phyloP scores from a whole-genome alignment of 2,797 vertebrate genomes.

The Chiloscyllium punctatum region DNA sequence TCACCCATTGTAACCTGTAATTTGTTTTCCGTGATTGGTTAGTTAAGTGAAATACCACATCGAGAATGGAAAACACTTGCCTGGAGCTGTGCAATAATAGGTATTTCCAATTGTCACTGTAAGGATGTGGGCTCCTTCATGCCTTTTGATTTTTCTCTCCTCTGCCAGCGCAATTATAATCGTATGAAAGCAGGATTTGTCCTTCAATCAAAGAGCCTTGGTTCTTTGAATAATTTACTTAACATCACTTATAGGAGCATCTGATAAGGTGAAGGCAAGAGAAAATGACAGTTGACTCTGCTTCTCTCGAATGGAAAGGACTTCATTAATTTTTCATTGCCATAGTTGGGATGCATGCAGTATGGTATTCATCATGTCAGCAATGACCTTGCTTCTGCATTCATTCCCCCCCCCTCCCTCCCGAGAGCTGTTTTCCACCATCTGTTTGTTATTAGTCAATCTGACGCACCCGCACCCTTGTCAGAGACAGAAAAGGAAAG shows the following conservation, averaged over 20 bases:
- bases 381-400: conserved; percentile 42
- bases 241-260: background rate
- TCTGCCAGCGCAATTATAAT: background rate
- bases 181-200: background rate
- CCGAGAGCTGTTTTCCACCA: conserved; percentile 38
- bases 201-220: conserved; percentile 11
- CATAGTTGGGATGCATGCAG: background rate
- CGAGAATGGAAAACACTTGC: background rate
- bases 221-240: conserved; percentile 27
- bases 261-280: background rate
- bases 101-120: background rate
- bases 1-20: conserved; percentile 49
- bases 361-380: conserved; percentile 36
- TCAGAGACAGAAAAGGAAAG: background rate
- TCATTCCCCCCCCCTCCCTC: background rate
- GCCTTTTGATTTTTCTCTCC: background rate
- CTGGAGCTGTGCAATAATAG: conserved; percentile 1
- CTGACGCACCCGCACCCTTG: conserved; percentile 17
- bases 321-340: conserved; percentile 41
- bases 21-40: conserved; percentile 55
- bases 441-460: conserved; percentile 41
- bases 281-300: background rate
- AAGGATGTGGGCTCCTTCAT: background rate
- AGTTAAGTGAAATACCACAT: conserved; percentile 51
- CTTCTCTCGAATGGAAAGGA: background rate